These are phyloP conservation scores for Tretioscincus oriximinensis DNA, from an alignment of 2,113 vertebrate genomes.

Conservation along the genomic window DNA sequence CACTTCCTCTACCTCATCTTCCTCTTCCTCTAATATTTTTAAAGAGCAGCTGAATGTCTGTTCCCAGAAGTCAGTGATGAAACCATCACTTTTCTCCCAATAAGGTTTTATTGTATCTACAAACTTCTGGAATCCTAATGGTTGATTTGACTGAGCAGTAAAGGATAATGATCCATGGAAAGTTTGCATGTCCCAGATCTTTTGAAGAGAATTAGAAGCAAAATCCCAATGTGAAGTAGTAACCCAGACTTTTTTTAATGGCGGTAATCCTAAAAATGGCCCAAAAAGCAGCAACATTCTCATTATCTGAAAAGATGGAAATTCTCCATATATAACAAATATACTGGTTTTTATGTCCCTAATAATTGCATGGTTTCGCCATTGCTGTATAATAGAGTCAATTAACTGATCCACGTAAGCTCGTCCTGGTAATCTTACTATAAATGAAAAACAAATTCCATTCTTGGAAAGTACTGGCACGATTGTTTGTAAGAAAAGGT, in stretches of 20 bases:
- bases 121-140: not conserved
- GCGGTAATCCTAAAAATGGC: too few species aligned
- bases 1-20: too few species aligned
- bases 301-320: too few species aligned
- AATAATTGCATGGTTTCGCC: not conserved
- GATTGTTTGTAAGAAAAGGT: not conserved
- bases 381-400: too few species aligned
- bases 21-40: too few species aligned
- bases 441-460: not conserved
- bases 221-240: not conserved
- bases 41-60: not conserved
- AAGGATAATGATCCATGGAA: conserved; percentile 24
- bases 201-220: not conserved
- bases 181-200: rapidly evolving
- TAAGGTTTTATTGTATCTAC: not conserved
- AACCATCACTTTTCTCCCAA: not conserved
- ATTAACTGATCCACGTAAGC: not conserved
- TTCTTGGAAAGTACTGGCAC: not conserved
- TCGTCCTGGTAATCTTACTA: not conserved
- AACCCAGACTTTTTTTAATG: conserved; percentile 1
- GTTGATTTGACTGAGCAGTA: not conserved
- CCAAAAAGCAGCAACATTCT: too few species aligned
- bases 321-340: too few species aligned
- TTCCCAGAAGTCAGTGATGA: not conserved
- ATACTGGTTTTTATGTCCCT: too few species aligned